Evolutionary conservation across 2,888 invertebrate species (phyloP), one percentile per base, ranked within the genome.

Genomic region (Drosophila cognata): DNA sequence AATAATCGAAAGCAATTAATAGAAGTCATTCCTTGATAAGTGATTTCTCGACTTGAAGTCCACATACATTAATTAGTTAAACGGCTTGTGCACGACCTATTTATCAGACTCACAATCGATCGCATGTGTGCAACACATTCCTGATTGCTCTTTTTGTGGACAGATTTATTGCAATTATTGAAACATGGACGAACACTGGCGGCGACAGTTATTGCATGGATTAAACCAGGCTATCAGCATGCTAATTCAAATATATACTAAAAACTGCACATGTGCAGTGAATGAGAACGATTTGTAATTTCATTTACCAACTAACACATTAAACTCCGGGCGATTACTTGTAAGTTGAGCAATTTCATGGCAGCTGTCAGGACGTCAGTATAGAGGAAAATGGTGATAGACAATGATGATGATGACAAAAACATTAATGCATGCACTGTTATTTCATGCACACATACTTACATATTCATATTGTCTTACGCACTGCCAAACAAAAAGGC

Each of bases 351-450:
- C 28, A 21, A 25, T 36, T 36, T 25, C 5, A 16, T n/a, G 29
- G 6, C 51, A 51, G 29, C 29, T 36, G 53, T 8, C 38, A 21
- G 56, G 28, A 56, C 25, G 36, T 4, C 18, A 51, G 29, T 2
- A 18, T 5, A 1, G 8, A 56, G 56, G 18, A 29, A 56, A 41
- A 57, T 41, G 16, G 10, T 7, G 11, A 51, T 51, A n/a, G 11
- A 57, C 43, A 43, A 56, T 16, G n/a, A 57, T 43, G 21, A 16
- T 46, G 46, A 10, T 41, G 56, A 16, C n/a, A 57, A 31, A 43
- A 21, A 21, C 57, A 41, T 57, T 56, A 57, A 16, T 31, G 41
- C 41, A 57, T 41, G n/a, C 5, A 31, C 41, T 43, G n/a, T 43
- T 43, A 8, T 31, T n/a, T 13, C 11, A 38, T 6, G 28, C 21